Percentiles rank a stretch among this genome's conserved stretches.
Evolutionary conservation across 2,113 vertebrate genomes (phyloP).

Genomic region (Tetraodon nigroviridis): DNA sequence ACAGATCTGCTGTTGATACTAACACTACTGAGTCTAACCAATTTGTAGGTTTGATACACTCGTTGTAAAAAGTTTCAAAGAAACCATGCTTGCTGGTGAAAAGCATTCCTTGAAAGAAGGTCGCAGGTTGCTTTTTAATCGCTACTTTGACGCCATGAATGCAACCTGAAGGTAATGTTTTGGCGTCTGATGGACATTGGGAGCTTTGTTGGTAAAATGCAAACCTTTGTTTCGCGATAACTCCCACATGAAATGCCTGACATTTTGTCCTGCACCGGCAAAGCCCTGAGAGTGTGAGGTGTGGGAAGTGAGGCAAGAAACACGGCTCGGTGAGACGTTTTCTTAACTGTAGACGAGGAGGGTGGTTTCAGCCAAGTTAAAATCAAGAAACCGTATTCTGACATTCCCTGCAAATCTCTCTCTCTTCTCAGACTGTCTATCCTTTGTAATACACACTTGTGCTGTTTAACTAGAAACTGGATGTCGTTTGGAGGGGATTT

Average conservation of each 20-base stretch:
- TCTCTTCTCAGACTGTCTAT: slow-evolving; percentile 24
- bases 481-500: slow-evolving; percentile 32
- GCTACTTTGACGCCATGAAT: too few relatives aligned
- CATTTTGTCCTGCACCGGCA: slow-evolving; percentile 53
- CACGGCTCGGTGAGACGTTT: slow-evolving; percentile 49
- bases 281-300: slow-evolving; percentile 46
- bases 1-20: too few relatives aligned
- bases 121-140: too few relatives aligned
- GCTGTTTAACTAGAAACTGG: slow-evolving; percentile 23
- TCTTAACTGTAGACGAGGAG: slow-evolving; percentile 33
- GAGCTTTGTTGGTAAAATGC: slow-evolving; percentile 35
- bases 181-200: not conserved
- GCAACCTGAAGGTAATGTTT: slow-evolving; percentile 2
- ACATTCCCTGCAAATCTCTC: slow-evolving; percentile 23
- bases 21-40: too few relatives aligned
- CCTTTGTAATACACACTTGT: slow-evolving; percentile 43
- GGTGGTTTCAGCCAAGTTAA: slow-evolving; percentile 42
- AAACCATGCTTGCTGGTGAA: not conserved
- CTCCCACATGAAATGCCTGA: slow-evolving; percentile 61
- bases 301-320: slow-evolving; percentile 60
- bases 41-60: too few relatives aligned
- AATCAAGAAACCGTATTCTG: slow-evolving; percentile 29
- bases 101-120: slow-evolving; percentile 12
- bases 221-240: slow-evolving; percentile 59
- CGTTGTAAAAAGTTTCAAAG: too few relatives aligned